Evolutionary conservation across 2,113 vertebrate species (phyloP).

Genomic region (Xerus inauris): DNA sequence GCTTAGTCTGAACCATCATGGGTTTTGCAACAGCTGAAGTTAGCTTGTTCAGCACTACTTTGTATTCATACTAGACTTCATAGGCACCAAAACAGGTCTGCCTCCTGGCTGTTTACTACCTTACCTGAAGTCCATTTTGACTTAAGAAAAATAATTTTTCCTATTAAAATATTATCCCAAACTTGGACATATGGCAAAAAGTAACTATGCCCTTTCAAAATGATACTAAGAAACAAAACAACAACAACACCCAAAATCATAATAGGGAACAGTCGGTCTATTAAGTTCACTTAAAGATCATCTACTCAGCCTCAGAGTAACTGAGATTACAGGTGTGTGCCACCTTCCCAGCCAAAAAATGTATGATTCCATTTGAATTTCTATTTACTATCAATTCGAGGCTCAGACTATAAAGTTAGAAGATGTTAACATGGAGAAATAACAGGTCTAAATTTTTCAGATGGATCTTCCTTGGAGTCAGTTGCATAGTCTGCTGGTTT

Average conservation of each 20-base stretch:
- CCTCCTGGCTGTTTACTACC: neutral
- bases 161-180: neutral
- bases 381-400: neutral
- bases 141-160: neutral
- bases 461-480: neutral
- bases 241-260: neutral
- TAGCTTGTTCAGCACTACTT: neutral
- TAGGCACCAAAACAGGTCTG: neutral
- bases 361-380: neutral
- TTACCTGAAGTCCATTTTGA: neutral
- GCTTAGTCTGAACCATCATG: neutral
- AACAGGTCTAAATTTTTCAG: neutral
- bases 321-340: too few species aligned
- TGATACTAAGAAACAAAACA: too few species aligned
- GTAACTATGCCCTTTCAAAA: neutral
- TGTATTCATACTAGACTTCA: neutral
- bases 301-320: neutral
- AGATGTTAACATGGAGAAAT: neutral
- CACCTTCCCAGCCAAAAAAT: too few species aligned
- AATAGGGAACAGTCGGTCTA: neutral
- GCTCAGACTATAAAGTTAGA: neutral
- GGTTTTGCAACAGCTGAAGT: neutral
- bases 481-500: neutral
- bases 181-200: neutral
- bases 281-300: neutral